Evolutionary conservation across 2,113 vertebrate species (phyloP).

Genomic region (Sorex fumeus): DNA sequence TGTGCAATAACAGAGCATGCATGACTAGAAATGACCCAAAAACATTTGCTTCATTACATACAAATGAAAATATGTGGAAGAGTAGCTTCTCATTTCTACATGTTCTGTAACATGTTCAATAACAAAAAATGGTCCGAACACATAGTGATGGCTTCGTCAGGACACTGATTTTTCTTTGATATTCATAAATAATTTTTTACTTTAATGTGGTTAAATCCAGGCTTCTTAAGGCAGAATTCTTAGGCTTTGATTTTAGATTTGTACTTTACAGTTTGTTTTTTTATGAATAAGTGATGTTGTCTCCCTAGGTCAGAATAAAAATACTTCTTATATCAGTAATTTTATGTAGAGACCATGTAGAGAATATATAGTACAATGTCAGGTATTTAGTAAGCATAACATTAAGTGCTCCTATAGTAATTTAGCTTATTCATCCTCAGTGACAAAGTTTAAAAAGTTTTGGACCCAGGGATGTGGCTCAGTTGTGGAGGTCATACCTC

Average conservation of each 20-base stretch:
- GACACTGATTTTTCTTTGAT: slow-evolving; percentile 32
- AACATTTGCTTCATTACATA: slow-evolving; percentile 29
- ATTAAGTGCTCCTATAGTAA: not conserved
- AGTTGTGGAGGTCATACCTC: too few species aligned
- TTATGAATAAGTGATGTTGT: not conserved
- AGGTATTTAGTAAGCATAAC: slow-evolving; percentile 12
- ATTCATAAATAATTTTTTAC: not conserved
- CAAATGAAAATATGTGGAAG: not conserved
- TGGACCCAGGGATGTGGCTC: not conserved
- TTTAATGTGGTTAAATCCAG: not conserved
- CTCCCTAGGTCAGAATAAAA: not conserved
- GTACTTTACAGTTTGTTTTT: not conserved
- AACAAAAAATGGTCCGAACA: slow-evolving; percentile 5
- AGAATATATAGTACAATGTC: not conserved
- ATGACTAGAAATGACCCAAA: not conserved
- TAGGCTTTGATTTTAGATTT: slow-evolving; percentile 1
- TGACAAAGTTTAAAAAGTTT: not conserved
- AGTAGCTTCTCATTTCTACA: not conserved
- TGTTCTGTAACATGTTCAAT: not conserved
- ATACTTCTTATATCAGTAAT: not conserved
- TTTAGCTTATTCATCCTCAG: not conserved
- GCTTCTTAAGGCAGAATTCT: not conserved
- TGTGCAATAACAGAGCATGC: not conserved
- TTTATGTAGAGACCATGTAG: not conserved
- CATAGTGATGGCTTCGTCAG: not conserved